Evolutionary conservation across 2,113 vertebrate species (phyloP).

Genomic region (Willisornis vidua): DNA sequence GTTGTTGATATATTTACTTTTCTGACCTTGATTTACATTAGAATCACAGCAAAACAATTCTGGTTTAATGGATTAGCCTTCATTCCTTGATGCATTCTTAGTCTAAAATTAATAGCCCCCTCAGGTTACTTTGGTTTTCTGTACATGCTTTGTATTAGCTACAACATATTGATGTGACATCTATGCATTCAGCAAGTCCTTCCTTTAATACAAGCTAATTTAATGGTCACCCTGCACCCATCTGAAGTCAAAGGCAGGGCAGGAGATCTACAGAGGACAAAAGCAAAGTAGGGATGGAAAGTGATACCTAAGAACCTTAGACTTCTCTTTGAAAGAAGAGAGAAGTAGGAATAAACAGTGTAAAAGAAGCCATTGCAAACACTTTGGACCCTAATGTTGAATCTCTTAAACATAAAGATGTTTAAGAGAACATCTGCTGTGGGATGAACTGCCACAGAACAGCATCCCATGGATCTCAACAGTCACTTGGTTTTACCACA

Average conservation of each 20-base stretch:
- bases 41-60: constrained; percentile 41
- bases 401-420: neutral
- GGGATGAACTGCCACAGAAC: neutral
- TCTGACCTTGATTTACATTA: constrained; percentile 61
- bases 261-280: neutral
- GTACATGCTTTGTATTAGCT: constrained; percentile 15
- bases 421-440: neutral
- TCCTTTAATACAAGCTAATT: neutral
- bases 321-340: neutral
- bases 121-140: constrained; percentile 37
- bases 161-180: neutral
- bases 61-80: constrained; percentile 49
- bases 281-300: neutral
- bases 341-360: neutral
- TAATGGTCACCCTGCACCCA: neutral
- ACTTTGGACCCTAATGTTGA: neutral
- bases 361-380: neutral
- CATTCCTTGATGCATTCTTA: constrained; percentile 25
- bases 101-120: constrained; percentile 64
- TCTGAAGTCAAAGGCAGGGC: neutral
- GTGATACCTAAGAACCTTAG: neutral
- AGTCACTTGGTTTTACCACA: neutral
- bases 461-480: neutral
- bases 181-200: neutral
- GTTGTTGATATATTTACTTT: constrained; percentile 44